These are phyloP conservation scores for Sula dactylatra DNA, from an alignment of 2,113 vertebrate species.

Conservation along the genomic window DNA sequence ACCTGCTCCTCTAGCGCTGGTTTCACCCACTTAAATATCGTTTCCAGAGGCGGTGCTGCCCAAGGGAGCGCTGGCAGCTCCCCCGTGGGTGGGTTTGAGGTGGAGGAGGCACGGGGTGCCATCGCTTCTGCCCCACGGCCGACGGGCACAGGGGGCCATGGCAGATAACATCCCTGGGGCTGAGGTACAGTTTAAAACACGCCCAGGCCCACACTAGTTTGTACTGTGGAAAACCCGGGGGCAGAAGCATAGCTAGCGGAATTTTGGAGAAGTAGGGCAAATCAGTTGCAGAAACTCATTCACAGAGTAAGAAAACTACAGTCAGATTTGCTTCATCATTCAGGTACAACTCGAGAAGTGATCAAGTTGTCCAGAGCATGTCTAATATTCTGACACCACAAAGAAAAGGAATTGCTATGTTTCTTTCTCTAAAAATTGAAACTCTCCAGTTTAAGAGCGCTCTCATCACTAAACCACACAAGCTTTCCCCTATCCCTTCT, in stretches of 20 bases:
- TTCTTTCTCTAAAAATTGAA: not conserved
- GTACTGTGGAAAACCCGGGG: accelerated
- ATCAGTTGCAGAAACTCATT: not conserved
- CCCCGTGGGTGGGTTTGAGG: accelerated
- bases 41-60: not conserved
- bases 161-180: not conserved
- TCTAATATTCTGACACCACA: not conserved
- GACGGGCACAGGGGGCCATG: accelerated
- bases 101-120: not conserved
- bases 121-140: not conserved
- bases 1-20: accelerated
- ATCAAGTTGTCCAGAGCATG: not conserved
- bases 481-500: not conserved
- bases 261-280: not conserved
- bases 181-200: not conserved
- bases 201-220: accelerated
- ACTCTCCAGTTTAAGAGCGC: not conserved
- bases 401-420: not conserved
- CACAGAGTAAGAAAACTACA: not conserved
- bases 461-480: not conserved
- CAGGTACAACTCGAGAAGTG: not conserved
- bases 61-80: no score
- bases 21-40: not conserved
- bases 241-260: not conserved
- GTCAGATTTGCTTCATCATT: not conserved